A percentile compares a stretch with the other conserved stretches of the same genome.
Conservation (phyloP, 2,888 invertebrate genomes). For the Plagodis dolabraria region DNA sequence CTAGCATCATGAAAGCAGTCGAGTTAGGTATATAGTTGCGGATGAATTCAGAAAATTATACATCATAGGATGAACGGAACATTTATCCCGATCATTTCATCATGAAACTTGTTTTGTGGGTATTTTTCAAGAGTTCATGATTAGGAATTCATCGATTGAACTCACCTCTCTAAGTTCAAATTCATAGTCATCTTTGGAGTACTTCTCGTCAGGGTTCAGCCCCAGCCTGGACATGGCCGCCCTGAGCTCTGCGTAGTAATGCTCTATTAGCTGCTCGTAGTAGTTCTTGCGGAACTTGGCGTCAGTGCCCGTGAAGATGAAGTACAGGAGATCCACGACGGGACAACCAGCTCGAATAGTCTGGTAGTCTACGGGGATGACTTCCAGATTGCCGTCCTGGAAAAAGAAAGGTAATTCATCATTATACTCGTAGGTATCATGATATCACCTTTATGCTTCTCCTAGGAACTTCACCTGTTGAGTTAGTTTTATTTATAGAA, state of each 20-base stretch:
- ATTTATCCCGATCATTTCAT: too few species aligned
- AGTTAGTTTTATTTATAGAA: too few species aligned
- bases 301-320: constrained; percentile 24
- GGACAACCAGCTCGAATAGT: constrained; percentile 17
- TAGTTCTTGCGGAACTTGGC: constrained; percentile 16
- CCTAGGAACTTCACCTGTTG: too few species aligned
- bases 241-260: constrained; percentile 21
- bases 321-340: constrained; percentile 30
- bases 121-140: too few species aligned
- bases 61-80: too few species aligned
- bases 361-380: constrained; percentile 25
- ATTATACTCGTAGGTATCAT: too few species aligned
- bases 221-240: constrained; percentile 7
- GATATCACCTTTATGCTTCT: too few species aligned
- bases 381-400: constrained; percentile 25
- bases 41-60: too few species aligned
- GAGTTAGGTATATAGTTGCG: too few species aligned
- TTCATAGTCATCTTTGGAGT: constrained; percentile 16
- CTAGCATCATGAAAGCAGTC: too few species aligned
- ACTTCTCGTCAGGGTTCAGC: constrained; percentile 13
- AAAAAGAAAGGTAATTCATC: background rate
- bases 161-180: constrained; percentile 4
- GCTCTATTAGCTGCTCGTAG: constrained; percentile 16
- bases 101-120: too few species aligned
- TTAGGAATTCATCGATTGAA: too few species aligned